These are phyloP conservation scores for Phalacrocorax carbo DNA, from an alignment of 2,113 vertebrate species.

Conservation along the genomic window DNA sequence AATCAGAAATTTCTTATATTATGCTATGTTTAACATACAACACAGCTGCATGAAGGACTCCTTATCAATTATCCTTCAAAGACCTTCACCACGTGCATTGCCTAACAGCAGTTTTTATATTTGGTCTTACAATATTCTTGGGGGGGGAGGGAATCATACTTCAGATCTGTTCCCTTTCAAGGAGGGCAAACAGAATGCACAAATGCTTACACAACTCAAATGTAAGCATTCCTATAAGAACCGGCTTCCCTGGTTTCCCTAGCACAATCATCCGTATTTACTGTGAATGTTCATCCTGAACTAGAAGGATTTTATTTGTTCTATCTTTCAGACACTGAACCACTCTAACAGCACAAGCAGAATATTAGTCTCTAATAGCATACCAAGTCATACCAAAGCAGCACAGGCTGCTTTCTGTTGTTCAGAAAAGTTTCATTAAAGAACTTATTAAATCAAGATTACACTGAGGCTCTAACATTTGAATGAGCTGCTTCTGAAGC, in stretches of 20 bases:
- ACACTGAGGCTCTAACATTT: background rate
- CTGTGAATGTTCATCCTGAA: background rate
- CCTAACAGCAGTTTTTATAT: background rate
- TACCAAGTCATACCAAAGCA: background rate
- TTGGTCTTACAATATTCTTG: background rate
- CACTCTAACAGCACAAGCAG: background rate
- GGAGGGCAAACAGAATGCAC: background rate
- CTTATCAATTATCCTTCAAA: background rate
- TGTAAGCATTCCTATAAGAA: background rate
- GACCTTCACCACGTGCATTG: background rate
- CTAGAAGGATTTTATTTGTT: background rate
- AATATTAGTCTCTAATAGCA: background rate
- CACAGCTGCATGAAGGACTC: background rate
- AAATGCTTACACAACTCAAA: background rate
- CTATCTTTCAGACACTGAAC: background rate
- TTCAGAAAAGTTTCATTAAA: background rate
- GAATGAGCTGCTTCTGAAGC: background rate
- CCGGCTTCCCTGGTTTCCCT: background rate
- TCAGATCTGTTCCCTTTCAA: background rate
- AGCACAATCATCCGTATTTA: background rate
- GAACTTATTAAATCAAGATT: background rate
- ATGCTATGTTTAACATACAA: background rate
- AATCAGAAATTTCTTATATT: background rate
- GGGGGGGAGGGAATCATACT: rapidly evolving
- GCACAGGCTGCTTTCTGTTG: background rate